These are phyloP conservation scores for Meriones unguiculatus DNA, from an alignment of 2,113 vertebrate species.

Conservation along the genomic window DNA sequence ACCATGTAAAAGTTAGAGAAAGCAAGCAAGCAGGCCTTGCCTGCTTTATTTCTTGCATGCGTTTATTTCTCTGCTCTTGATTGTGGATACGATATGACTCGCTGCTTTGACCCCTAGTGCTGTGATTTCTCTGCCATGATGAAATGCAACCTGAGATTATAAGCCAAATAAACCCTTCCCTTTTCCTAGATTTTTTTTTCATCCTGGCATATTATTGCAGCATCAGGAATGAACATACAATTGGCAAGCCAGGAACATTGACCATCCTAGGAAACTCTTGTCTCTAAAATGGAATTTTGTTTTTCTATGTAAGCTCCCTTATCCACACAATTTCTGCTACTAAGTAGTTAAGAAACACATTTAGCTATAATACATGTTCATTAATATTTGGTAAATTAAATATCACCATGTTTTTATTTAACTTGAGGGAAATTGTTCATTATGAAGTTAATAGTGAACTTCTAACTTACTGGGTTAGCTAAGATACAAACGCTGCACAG, in stretches of 20 bases:
- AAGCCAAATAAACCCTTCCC: neutral
- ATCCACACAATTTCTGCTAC: neutral
- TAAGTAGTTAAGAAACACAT: neutral
- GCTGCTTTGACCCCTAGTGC: neutral
- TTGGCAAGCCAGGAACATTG: neutral
- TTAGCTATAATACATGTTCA: neutral
- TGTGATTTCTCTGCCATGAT: neutral
- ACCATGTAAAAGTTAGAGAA: neutral
- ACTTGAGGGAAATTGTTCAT: constrained; percentile 7
- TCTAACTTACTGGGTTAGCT: neutral
- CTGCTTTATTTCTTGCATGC: neutral
- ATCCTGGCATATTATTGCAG: neutral
- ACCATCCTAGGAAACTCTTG: neutral
- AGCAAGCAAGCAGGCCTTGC: neutral
- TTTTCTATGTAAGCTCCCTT: neutral
- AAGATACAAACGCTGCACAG: neutral
- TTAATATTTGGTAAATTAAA: constrained; percentile 13
- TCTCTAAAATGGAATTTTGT: neutral
- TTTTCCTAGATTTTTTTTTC: neutral
- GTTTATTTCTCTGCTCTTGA: neutral
- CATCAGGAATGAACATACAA: neutral
- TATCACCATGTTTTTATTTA: neutral
- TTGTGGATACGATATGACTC: neutral
- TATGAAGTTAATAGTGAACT: neutral
- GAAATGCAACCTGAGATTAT: neutral